A percentile compares a stretch with the other conserved stretches of the same genome.
Evolutionary conservation across 1,140 invertebrate genomes (phyloP).

Genomic region (Atta cephalotes): DNA sequence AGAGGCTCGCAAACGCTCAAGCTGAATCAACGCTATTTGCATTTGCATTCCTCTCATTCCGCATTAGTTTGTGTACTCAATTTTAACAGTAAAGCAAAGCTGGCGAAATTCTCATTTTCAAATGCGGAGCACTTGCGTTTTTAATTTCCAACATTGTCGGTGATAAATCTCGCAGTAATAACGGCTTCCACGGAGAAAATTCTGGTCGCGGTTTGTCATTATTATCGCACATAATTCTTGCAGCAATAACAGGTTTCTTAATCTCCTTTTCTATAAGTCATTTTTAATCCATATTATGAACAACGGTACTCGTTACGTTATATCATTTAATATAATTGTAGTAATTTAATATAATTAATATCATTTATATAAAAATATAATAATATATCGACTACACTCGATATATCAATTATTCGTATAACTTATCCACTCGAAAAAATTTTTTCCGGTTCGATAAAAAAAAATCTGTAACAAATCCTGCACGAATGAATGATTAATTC

Average conservation of each 20-base stretch:
- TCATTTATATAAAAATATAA: not conserved
- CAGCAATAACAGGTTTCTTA: slow-evolving; percentile 40
- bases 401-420: no score
- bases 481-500: not conserved
- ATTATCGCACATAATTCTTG: slow-evolving; percentile 41
- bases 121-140: slow-evolving; percentile 34
- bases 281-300: slow-evolving; percentile 27
- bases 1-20: not conserved
- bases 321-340: not conserved
- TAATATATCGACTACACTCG: not conserved
- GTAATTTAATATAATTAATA: not conserved
- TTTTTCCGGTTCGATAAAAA: not conserved
- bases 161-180: slow-evolving; percentile 48
- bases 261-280: slow-evolving; percentile 41
- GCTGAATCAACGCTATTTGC: slow-evolving; percentile 51
- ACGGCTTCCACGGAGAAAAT: slow-evolving; percentile 32
- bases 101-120: slow-evolving; percentile 50
- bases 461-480: not conserved
- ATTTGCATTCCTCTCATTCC: slow-evolving; percentile 46
- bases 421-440: not conserved
- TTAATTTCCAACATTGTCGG: slow-evolving; percentile 44
- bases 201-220: slow-evolving; percentile 42
- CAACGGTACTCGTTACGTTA: not conserved
- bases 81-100: slow-evolving; percentile 38
- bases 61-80: slow-evolving; percentile 50